Percentiles rank a stretch among this genome's conserved stretches.
These are phyloP conservation scores for Rosalia funebris DNA, from an alignment of 2,888 invertebrate species.

Conservation along the genomic window DNA sequence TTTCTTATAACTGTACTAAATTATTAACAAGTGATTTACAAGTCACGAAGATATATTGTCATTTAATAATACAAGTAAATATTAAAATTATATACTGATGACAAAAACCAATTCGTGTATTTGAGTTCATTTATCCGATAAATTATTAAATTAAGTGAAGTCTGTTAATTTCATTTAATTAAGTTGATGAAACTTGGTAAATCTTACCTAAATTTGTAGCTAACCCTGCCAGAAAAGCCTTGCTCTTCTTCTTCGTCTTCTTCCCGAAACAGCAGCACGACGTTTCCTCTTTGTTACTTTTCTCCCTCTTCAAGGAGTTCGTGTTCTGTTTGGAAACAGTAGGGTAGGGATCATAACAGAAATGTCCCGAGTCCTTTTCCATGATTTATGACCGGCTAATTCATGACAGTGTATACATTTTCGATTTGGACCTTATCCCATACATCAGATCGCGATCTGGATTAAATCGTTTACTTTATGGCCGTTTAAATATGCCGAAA, in stretches of 20 bases:
- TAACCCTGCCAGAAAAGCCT: constrained; percentile 76
- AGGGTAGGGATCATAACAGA: constrained; percentile 64
- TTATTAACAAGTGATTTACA: too few species aligned
- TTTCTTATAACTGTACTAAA: too few species aligned
- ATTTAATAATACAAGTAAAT: too few species aligned
- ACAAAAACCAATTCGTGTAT: too few species aligned
- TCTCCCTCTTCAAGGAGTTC: constrained; percentile 58
- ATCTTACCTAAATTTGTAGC: constrained; percentile 75
- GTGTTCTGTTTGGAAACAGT: constrained; percentile 57
- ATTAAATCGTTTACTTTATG: constrained; percentile 4
- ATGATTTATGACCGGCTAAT: constrained; percentile 33
- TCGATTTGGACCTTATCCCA: neutral
- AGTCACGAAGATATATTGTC: too few species aligned
- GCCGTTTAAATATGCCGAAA: constrained; percentile 4
- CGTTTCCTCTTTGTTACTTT: constrained; percentile 57
- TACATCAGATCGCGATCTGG: constrained; percentile 3
- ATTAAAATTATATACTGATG: too few species aligned
- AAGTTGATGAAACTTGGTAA: too few species aligned
- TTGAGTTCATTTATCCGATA: too few species aligned
- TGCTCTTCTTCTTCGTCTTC: constrained; percentile 55
- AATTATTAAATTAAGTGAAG: too few species aligned
- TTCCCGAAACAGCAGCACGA: constrained; percentile 58
- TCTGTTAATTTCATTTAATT: too few species aligned
- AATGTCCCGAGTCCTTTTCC: constrained; percentile 61
- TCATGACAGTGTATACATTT: constrained; percentile 18